A percentile compares a stretch with the other conserved stretches of the same genome.
phyloP scores from a whole-genome alignment of 2,888 invertebrate genomes.

The Listrodromus nycthemerus region DNA sequence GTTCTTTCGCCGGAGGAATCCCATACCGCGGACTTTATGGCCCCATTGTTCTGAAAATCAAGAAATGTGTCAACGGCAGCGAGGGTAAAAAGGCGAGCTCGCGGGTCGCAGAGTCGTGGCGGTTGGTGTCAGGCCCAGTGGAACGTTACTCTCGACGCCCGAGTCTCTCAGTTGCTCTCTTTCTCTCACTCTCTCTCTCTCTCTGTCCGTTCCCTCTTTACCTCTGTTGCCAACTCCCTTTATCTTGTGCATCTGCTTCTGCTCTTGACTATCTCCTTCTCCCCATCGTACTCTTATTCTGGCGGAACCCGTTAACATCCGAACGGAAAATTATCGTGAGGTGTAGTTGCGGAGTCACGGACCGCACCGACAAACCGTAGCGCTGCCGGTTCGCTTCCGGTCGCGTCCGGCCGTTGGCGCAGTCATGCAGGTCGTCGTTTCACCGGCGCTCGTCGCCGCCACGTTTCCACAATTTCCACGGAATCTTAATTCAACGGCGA shows the following conservation, averaged over 20 bases:
- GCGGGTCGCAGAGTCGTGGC: constrained; percentile 69
- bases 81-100: constrained; percentile 80
- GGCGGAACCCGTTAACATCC: constrained; percentile 74
- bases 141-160: constrained; percentile 78
- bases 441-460: constrained; percentile 1
- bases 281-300: constrained; percentile 62
- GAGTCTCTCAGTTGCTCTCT: constrained; percentile 58
- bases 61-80: constrained; percentile 83
- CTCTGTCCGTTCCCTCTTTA: constrained; percentile 38
- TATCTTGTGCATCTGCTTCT: constrained; percentile 20
- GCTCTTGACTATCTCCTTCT: constrained; percentile 43
- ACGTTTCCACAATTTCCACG: constrained; percentile 23
- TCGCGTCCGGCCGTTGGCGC: constrained; percentile 11
- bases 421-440: constrained; percentile 27
- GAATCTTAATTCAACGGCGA: constrained; percentile 18
- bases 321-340: constrained; percentile 78
- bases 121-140: constrained; percentile 79
- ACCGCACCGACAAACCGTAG: constrained; percentile 22
- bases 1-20: constrained; percentile 56
- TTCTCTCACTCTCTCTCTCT: constrained; percentile 56
- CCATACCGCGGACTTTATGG: constrained; percentile 77
- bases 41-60: constrained; percentile 83
- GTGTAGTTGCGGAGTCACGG: constrained; percentile 29
- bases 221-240: constrained; percentile 50
- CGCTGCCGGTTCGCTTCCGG: constrained; percentile 9